Evolutionary conservation across 2,888 invertebrate genomes (phyloP), one percentile per base, ranked within the genome.

Genomic region (Eulithis prunata): DNA sequence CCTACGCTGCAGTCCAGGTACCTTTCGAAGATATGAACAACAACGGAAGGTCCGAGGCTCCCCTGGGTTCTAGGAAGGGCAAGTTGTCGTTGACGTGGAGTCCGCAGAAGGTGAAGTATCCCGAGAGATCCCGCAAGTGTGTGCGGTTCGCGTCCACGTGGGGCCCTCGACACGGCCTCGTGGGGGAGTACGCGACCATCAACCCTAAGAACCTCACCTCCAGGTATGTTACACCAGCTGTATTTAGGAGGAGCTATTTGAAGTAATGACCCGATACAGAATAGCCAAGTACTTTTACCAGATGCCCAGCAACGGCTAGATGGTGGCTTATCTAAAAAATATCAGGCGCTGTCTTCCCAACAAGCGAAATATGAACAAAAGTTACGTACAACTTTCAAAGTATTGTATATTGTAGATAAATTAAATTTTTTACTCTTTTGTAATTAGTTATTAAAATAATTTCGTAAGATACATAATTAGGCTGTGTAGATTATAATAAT

Each of bases 161-260:
- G 73, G 73, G 73, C 8, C 71, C 71, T 49, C 38, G 14, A 51
- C 64, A 60, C 21, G 21, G 21, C 66, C 69, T 57, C 68, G 71
- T 75, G 2, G 78, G 80, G 0, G 75, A 80, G 5, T 85, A 84
- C 63, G 86, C 86, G 0, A 85, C 84, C 4, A 80, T 86, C 43
- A 78, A 83, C 66, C 86, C 86, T 0, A 74, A 80, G 46, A 83
- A 85, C 43, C 72, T 86, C 14, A 72, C 80, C 12, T 74, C 78
- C 0, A 69, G 75, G 32, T 78, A 81, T 51, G 75, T 83, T 13
- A 71, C 79, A 52, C 84, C 86, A 0, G 76, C 78, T 2, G 71
- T 83, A 14, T 83, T 81, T 59, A 73, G 74, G 28, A 68, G 75
- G 28, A 66, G 68, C 56, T 72, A 68, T 52, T 54, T 66, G 21